phyloP scores from a whole-genome alignment of 2,888 invertebrate species.

The Eudemis profundana region DNA sequence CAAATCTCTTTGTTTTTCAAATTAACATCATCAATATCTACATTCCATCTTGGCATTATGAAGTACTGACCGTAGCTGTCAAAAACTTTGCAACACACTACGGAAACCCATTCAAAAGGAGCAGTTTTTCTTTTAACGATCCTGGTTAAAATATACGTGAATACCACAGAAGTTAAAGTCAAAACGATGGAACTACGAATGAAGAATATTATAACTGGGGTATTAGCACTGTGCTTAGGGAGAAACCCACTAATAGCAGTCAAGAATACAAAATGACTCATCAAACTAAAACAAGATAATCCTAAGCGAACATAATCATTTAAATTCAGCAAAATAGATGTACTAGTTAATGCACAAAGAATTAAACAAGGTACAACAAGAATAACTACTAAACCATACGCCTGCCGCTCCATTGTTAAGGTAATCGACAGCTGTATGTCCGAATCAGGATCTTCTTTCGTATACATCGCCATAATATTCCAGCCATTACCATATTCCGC shows the following conservation, averaged over 20 bases:
- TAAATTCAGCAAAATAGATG: constrained; percentile 46
- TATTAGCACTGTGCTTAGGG: constrained; percentile 37
- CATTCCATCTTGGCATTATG: constrained; percentile 54
- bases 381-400: constrained; percentile 14
- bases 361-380: constrained; percentile 5
- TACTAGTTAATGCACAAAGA: constrained; percentile 1
- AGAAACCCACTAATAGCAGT: constrained; percentile 22
- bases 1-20: constrained; percentile 49
- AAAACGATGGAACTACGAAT: constrained; percentile 44
- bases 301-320: constrained; percentile 14
- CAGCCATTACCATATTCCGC: constrained; percentile 24
- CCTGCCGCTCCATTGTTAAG: constrained; percentile 20
- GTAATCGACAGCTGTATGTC: constrained; percentile 9
- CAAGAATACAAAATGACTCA: constrained; percentile 22
- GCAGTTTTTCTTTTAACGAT: constrained; percentile 48
- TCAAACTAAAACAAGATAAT: constrained; percentile 30
- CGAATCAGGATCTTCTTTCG: background rate
- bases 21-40: constrained; percentile 25
- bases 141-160: constrained; percentile 52
- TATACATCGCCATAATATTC: background rate
- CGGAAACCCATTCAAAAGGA: constrained; percentile 51
- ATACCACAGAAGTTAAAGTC: constrained; percentile 51
- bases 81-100: constrained; percentile 51
- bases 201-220: constrained; percentile 34
- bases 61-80: constrained; percentile 49